phyloP scores from a whole-genome alignment of 2,113 vertebrate genomes.

The Choloepus hoffmanni region DNA sequence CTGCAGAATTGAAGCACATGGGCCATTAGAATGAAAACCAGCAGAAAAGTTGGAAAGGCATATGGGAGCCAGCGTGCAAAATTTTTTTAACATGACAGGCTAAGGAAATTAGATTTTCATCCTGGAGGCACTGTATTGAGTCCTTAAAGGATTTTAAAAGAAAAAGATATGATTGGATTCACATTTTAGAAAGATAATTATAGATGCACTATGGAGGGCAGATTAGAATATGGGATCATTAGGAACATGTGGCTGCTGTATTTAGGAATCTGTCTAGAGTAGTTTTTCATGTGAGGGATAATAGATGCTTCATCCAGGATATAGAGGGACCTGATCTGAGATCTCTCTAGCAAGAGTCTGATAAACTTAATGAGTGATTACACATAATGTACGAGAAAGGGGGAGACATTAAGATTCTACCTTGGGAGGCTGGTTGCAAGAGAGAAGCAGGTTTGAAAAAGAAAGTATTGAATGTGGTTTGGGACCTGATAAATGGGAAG shows the following conservation, averaged over 20 bases:
- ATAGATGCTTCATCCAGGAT: background rate
- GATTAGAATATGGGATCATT: background rate
- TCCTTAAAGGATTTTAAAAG: background rate
- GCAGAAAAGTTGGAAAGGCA: background rate
- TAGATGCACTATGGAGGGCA: background rate
- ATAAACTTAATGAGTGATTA: background rate
- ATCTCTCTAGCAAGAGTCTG: background rate
- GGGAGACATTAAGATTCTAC: background rate
- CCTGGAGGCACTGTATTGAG: background rate
- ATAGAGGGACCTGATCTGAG: background rate
- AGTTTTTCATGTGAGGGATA: background rate
- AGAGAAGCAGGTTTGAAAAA: background rate
- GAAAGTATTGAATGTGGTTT: background rate
- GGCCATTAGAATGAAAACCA: background rate
- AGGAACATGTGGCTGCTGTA: background rate
- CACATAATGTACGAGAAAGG: background rate
- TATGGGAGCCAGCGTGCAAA: background rate
- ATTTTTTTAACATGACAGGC: background rate
- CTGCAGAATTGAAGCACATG: background rate
- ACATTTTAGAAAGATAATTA: background rate
- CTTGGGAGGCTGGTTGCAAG: background rate
- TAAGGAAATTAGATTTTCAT: background rate
- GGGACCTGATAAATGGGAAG: background rate
- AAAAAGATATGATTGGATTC: background rate
- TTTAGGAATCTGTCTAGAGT: background rate